Percentiles rank a stretch among this genome's conserved stretches.
phyloP scores from a whole-genome alignment of 2,797 vertebrate species.

The Orestias chungarensis region DNA sequence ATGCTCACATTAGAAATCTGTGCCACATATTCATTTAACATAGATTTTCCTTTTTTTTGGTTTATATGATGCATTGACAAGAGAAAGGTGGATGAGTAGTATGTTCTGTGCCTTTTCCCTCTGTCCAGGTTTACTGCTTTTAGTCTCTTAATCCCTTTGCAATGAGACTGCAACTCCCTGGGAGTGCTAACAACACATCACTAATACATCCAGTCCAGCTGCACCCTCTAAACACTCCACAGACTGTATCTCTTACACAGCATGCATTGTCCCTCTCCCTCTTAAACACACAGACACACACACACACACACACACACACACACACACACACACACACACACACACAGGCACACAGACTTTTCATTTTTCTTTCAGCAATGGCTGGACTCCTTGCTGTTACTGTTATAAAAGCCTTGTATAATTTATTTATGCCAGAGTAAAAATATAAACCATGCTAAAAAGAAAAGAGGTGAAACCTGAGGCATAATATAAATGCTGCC shows the following conservation, averaged over 20 bases:
- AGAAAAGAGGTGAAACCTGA: slow-evolving; percentile 56
- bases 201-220: slow-evolving; percentile 78
- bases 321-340: slow-evolving; percentile 40
- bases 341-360: slow-evolving; percentile 39
- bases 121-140: slow-evolving; percentile 69
- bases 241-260: slow-evolving; percentile 26
- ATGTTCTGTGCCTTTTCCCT: slow-evolving; percentile 54
- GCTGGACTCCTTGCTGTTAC: slow-evolving; percentile 65
- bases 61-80: slow-evolving; percentile 24
- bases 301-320: no score
- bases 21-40: slow-evolving; percentile 39
- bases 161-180: slow-evolving; percentile 76
- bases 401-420: slow-evolving; percentile 69
- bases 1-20: not conserved
- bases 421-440: slow-evolving; percentile 66
- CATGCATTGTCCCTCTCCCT: slow-evolving; percentile 40
- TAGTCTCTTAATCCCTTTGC: slow-evolving; percentile 75
- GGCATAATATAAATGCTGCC: slow-evolving; percentile 54
- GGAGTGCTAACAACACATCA: slow-evolving; percentile 76
- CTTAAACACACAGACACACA: slow-evolving; percentile 41
- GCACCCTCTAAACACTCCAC: slow-evolving; percentile 61
- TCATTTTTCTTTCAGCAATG: slow-evolving; percentile 57
- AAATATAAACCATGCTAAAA: slow-evolving; percentile 63
- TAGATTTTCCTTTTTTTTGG: not conserved
- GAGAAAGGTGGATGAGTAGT: slow-evolving; percentile 27